A percentile compares a stretch with the other conserved stretches of the same genome.
Evolutionary conservation across 2,113 vertebrate species (phyloP).

Genomic region (Apodemus speciosus): DNA sequence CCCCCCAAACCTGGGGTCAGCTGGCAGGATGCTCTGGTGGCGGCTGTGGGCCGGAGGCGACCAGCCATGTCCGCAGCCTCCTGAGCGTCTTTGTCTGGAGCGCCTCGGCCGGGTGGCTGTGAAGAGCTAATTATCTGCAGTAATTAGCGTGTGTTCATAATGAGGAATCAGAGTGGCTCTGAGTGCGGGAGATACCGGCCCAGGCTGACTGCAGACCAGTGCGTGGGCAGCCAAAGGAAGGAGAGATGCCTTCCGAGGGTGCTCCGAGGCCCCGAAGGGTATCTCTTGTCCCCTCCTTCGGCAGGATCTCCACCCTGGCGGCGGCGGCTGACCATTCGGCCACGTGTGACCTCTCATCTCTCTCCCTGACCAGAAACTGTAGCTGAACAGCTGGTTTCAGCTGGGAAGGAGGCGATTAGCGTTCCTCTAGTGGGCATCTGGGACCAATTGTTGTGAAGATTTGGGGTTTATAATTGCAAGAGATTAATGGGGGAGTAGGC

Average conservation of each 20-base stretch:
- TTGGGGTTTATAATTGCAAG: slow-evolving; percentile 82
- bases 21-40: slow-evolving; percentile 39
- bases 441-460: slow-evolving; percentile 80
- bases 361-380: slow-evolving; percentile 28
- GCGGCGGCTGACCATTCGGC: background rate
- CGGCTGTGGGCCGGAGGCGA: slow-evolving; percentile 24
- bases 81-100: background rate
- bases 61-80: background rate
- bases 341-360: background rate
- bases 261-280: background rate
- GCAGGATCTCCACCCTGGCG: background rate
- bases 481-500: slow-evolving; percentile 83
- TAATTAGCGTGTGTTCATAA: slow-evolving; percentile 84
- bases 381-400: slow-evolving; percentile 3
- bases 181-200: slow-evolving; percentile 47
- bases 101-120: background rate
- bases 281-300: fast-evolving
- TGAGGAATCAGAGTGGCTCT: slow-evolving; percentile 65
- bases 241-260: background rate
- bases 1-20: slow-evolving; percentile 70
- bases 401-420: slow-evolving; percentile 62
- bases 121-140: slow-evolving; percentile 82
- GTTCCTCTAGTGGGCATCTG: slow-evolving; percentile 75
- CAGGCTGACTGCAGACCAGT: background rate
- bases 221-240: background rate